Percentiles rank a stretch among this genome's conserved stretches.
Conservation (phyloP, 1,140 invertebrate species). For the Penaeus chinensis region DNA sequence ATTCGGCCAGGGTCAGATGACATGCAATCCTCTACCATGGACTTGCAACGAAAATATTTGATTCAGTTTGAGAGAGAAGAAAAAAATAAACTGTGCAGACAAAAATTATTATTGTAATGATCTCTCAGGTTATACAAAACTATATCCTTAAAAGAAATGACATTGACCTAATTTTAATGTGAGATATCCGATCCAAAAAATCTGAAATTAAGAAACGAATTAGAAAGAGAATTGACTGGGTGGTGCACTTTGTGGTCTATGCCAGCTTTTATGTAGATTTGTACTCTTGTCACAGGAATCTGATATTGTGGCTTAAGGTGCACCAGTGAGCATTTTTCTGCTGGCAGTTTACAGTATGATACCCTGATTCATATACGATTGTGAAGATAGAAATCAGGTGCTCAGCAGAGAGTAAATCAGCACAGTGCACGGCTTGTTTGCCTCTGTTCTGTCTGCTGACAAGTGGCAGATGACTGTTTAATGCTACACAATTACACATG, state of each 20-base stretch:
- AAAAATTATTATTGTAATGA: background rate
- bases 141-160: too few relatives aligned
- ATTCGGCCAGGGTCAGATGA: slow-evolving; percentile 49
- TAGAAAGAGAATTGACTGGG: slow-evolving; percentile 23
- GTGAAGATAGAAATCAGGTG: slow-evolving; percentile 20
- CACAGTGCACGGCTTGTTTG: slow-evolving; percentile 41
- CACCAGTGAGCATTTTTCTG: slow-evolving; percentile 20
- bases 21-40: slow-evolving; percentile 44
- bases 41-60: slow-evolving; percentile 12
- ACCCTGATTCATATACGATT: background rate
- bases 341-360: slow-evolving; percentile 18
- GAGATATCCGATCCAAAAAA: background rate
- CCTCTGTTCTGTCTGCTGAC: slow-evolving; percentile 1
- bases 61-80: slow-evolving; percentile 30
- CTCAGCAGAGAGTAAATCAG: slow-evolving; percentile 30
- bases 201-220: background rate
- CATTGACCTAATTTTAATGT: background rate
- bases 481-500: slow-evolving; percentile 41
- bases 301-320: slow-evolving; percentile 27
- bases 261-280: slow-evolving; percentile 40
- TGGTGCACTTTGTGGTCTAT: slow-evolving; percentile 36
- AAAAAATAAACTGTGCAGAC: slow-evolving; percentile 16
- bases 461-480: slow-evolving; percentile 9
- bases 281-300: slow-evolving; percentile 2
- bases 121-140: too few relatives aligned